phyloP scores from a whole-genome alignment of 2,113 vertebrate genomes.

The Chloroceryle aenea region DNA sequence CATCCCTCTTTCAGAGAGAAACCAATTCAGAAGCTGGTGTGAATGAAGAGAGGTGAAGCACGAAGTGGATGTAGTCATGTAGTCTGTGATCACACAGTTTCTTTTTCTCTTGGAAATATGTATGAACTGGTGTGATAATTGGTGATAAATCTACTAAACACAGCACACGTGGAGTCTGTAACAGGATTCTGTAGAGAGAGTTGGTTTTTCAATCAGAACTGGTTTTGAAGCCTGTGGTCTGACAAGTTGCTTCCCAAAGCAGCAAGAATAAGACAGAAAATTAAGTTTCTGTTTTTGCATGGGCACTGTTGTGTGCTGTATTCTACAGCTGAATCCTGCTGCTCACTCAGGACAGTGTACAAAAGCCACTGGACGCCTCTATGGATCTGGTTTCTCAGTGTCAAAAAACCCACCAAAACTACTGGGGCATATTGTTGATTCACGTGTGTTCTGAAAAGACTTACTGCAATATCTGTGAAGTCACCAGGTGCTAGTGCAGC shows the following conservation, averaged over 20 bases:
- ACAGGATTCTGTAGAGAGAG: neutral
- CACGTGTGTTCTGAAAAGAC: neutral
- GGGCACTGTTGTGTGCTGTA: neutral
- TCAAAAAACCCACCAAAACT: neutral
- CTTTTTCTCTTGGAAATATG: neutral
- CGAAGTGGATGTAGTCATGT: neutral
- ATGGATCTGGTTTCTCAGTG: neutral
- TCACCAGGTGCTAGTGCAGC: neutral
- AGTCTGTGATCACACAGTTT: neutral
- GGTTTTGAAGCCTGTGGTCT: neutral
- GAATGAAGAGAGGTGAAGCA: neutral
- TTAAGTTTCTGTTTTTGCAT: neutral
- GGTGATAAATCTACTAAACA: neutral
- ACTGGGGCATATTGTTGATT: neutral
- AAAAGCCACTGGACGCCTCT: neutral
- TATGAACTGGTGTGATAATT: neutral
- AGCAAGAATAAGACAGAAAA: neutral
- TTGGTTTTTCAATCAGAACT: neutral
- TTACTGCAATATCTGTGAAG: neutral
- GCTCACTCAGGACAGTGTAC: neutral
- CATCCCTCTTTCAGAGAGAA: neutral
- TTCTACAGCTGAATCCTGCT: neutral
- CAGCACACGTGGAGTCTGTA: neutral
- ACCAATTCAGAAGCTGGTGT: neutral
- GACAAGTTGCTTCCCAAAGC: neutral